Evolutionary conservation across 2,113 vertebrate genomes (phyloP), one percentile per base, ranked within the genome.

Genomic region (Otocyon megalotis): DNA sequence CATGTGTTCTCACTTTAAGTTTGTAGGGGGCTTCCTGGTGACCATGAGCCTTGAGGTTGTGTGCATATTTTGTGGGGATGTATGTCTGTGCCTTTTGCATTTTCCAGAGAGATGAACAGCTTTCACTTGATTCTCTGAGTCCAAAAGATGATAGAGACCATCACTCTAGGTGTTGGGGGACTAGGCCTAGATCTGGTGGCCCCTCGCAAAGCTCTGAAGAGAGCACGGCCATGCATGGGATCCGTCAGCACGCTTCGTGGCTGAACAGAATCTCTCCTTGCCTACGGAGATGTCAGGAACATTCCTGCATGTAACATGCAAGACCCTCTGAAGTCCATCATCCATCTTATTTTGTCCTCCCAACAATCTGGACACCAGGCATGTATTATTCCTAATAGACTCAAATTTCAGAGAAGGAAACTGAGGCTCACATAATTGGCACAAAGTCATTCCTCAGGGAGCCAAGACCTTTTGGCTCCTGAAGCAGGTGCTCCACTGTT

Each of bases 181-280:
- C 10, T 11, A 3, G 15, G 28, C 67, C 67, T 83, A 53, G 77
- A 67, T 82, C 26, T 53, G 26, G 48, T 37, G 72, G 32, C 37
- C 60, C 53, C 12, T 3, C 1, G 17, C 12, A n/a, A 69, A 76
- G 11, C 17, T 85, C 50, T 0, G 3, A 2, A 50, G 26, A 48
- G 30, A 15, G 50, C 81, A 13, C 1, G 30, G 35, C 60, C 50
- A 16, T 22, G 60, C 22, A 22, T 0, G 0, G 63, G 69, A 30
- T 5, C 22, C 71, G 6, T 35, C 11, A 85, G 60, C 22, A 65
- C 0, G 1, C 9, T 3, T 8, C 0, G 4, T 9, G 43, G 56
- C 10, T 1, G 83, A 35, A 67, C 5, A 58, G 48, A 65, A 30
- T 19, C 20, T 48, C 50, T 63, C 43, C 12, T 12, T 9, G 50